Evolutionary conservation across 2,888 invertebrate genomes (phyloP).

Genomic region (Leptopilina syphax): DNA sequence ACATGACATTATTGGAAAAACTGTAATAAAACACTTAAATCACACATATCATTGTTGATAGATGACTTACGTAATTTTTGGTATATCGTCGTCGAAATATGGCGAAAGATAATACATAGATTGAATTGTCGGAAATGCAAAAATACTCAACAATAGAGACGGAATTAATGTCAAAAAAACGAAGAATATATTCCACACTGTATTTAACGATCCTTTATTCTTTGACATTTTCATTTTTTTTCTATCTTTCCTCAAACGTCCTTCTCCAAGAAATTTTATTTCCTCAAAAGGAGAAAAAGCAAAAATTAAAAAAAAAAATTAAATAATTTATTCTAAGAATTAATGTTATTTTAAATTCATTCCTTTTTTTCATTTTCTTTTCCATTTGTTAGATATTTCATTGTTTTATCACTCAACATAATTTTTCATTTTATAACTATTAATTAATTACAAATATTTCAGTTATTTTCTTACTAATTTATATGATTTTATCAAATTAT

Average conservation of each 20-base stretch:
- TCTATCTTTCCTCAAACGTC: constrained; percentile 41
- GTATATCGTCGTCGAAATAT: constrained; percentile 63
- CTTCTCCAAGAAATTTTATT: background rate
- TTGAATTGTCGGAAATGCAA: constrained; percentile 68
- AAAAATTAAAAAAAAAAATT: background rate
- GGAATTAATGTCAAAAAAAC: constrained; percentile 69
- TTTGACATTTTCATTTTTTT: constrained; percentile 55
- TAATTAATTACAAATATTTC: too few relatives aligned
- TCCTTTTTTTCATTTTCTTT: too few relatives aligned
- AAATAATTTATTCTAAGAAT: too few relatives aligned
- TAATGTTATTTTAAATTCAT: too few relatives aligned
- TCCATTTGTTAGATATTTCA: too few relatives aligned
- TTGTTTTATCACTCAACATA: too few relatives aligned
- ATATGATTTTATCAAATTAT: too few relatives aligned
- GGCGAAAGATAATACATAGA: constrained; percentile 71
- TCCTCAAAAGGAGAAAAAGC: background rate
- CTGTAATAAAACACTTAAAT: background rate
- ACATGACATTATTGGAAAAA: background rate
- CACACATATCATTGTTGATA: background rate
- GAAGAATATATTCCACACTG: constrained; percentile 62
- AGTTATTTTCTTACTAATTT: too few relatives aligned
- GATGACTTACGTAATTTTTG: constrained; percentile 43
- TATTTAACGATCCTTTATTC: constrained; percentile 58
- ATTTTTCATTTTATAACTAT: too few relatives aligned
- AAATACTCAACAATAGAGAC: constrained; percentile 66